Evolutionary conservation across 2,888 invertebrate species (phyloP), one percentile per base, ranked within the genome.

Genomic region (Lithophane semibrunnea): DNA sequence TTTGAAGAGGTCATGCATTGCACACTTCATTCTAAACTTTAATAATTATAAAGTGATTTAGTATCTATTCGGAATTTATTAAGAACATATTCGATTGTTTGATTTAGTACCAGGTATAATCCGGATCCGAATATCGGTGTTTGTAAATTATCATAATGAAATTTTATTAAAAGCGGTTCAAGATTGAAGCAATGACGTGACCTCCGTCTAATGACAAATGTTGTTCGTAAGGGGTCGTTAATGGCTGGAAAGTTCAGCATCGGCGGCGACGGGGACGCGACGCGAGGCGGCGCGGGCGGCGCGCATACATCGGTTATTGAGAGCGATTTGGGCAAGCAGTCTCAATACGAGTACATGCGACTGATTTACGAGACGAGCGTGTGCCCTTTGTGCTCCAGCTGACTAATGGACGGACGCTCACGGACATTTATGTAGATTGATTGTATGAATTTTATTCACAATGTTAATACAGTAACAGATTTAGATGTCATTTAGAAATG

Each of bases 401-500:
- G 94, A 96, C 96, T 96, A 96, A 96, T 96, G 96, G 96, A 96
- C 96, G 94, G 95, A 95, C 96, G 96, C 96, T 96, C 96, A 96
- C 94, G 95, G 96, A 96, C 96, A 96, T 96, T 96, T 96, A 96
- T 96, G 96, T 96, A 96, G 96, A 96, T 96, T 96, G 96, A 96
- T 96, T 96, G 96, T 96, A 96, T 96, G 93, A 96, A 96, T 96
- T 96, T 96, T 96, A 96, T 96, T 96, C 96, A 96, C 96, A 96
- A 96, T 96, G 96, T 96, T 96, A 96, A 96, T 96, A 96, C 96
- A 96, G 93, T 96, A 96, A 96, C 96, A 96, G 96, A 96, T 96
- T 96, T 96, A 96, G 96, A 96, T 96, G 96, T 96, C 96, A 96
- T 96, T 96, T 96, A 95, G 96, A 96, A 96, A 96, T 96, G 95